These are phyloP conservation scores for Lepisosteus osseus DNA, from an alignment of 2,113 vertebrate species.

Conservation along the genomic window DNA sequence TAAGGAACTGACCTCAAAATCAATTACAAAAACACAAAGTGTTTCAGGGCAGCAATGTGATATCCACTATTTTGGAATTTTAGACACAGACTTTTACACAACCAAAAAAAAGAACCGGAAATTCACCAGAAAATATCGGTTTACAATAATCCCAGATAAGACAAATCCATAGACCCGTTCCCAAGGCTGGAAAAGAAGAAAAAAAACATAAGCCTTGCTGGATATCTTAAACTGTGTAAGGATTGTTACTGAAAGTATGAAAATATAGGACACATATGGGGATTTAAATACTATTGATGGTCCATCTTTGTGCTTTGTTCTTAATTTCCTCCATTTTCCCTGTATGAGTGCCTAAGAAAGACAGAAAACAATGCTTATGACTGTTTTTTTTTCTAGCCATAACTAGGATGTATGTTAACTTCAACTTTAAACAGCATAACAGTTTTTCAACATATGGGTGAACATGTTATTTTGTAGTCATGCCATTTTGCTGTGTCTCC, in stretches of 20 bases:
- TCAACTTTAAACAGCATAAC: conserved; percentile 1
- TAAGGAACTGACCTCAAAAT: conserved; percentile 8
- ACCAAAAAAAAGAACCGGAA: conserved; percentile 8
- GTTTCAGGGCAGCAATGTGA: background rate
- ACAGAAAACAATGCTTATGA: background rate
- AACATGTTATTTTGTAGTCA: background rate
- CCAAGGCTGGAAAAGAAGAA: background rate
- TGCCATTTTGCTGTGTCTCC: background rate
- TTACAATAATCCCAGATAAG: conserved; percentile 25
- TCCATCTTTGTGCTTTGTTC: too few relatives aligned
- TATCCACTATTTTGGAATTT: conserved; percentile 16
- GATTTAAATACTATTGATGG: too few relatives aligned
- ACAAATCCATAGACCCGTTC: conserved; percentile 13
- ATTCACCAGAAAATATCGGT: conserved; percentile 13
- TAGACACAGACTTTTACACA: conserved; percentile 4
- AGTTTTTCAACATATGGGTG: background rate
- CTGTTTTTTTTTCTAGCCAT: conserved; percentile 11
- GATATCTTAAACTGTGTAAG: background rate
- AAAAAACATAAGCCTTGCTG: background rate
- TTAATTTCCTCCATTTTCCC: too few relatives aligned
- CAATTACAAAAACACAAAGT: conserved; percentile 9
- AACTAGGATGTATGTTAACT: background rate
- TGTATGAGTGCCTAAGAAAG: too few relatives aligned
- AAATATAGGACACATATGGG: conserved; percentile 10
- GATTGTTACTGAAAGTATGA: conserved; percentile 2